These are phyloP conservation scores for Helicoverpa armigera DNA, from an alignment of 1,140 invertebrate species.

Conservation along the genomic window DNA sequence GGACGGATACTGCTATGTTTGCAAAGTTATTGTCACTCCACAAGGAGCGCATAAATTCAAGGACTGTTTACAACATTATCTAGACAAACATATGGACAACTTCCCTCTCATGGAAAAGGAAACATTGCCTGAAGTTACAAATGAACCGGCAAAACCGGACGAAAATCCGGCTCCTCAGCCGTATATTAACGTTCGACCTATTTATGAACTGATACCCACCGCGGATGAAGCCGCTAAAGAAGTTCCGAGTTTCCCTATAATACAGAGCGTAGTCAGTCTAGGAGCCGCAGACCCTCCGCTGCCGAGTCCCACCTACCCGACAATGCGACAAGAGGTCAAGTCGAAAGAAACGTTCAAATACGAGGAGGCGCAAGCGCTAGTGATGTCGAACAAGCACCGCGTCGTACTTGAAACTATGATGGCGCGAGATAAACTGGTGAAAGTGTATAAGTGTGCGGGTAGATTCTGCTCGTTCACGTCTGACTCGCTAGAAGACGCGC, in stretches of 20 bases:
- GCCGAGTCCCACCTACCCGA: constrained; percentile 49
- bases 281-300: constrained; percentile 49
- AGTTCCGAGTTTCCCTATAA: constrained; percentile 63
- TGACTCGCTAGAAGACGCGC: constrained; percentile 72
- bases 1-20: constrained; percentile 81
- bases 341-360: constrained; percentile 64
- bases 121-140: background rate
- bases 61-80: constrained; percentile 76
- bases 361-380: constrained; percentile 71
- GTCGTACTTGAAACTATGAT: constrained; percentile 77
- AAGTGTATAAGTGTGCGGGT: constrained; percentile 79
- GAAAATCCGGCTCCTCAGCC: constrained; percentile 35
- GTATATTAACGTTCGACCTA: constrained; percentile 74
- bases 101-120: constrained; percentile 70
- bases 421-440: constrained; percentile 66
- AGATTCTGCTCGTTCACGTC: constrained; percentile 78
- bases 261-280: constrained; percentile 77
- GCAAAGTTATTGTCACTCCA: constrained; percentile 79
- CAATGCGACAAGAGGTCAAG: constrained; percentile 35
- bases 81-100: constrained; percentile 77
- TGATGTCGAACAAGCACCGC: constrained; percentile 73
- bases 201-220: constrained; percentile 69
- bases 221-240: constrained; percentile 38
- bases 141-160: background rate
- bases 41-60: constrained; percentile 75